Percentiles rank a stretch among this genome's conserved stretches.
phyloP scores from a whole-genome alignment of 2,113 vertebrate species.

The Carollia perspicillata region DNA sequence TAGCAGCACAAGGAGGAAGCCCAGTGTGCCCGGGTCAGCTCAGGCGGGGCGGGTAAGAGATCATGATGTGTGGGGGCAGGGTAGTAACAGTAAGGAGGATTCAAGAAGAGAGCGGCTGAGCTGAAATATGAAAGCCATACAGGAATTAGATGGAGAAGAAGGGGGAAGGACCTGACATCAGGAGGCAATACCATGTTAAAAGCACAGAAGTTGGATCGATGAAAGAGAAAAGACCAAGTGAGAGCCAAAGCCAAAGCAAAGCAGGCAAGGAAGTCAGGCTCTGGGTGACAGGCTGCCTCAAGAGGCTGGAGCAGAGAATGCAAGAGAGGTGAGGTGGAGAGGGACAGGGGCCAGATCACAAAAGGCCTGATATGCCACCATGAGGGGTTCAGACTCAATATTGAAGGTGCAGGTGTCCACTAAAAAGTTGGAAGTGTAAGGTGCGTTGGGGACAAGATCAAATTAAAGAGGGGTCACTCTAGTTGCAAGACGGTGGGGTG shows the following conservation, averaged over 20 bases:
- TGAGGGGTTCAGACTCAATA: neutral
- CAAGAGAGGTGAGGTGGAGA: neutral
- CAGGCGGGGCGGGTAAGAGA: neutral
- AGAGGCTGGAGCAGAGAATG: neutral
- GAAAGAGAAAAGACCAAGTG: neutral
- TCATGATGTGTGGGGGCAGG: no score
- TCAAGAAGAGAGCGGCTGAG: neutral
- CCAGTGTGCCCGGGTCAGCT: neutral
- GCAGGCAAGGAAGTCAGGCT: neutral
- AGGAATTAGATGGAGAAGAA: neutral
- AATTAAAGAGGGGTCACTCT: neutral
- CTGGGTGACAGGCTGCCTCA: rapidly evolving
- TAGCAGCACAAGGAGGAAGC: neutral
- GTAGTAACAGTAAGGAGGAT: neutral
- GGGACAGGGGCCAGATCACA: no score
- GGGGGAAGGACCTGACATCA: neutral
- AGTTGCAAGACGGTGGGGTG: neutral
- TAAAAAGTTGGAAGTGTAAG: neutral
- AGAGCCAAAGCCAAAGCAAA: neutral
- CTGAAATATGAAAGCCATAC: neutral
- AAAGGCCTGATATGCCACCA: rapidly evolving
- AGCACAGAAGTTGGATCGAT: neutral
- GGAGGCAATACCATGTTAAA: neutral
- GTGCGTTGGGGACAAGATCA: neutral
- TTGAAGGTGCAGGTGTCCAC: neutral